These are phyloP conservation scores for Dynastes tityus DNA, from an alignment of 2,888 invertebrate genomes.

Conservation along the genomic window DNA sequence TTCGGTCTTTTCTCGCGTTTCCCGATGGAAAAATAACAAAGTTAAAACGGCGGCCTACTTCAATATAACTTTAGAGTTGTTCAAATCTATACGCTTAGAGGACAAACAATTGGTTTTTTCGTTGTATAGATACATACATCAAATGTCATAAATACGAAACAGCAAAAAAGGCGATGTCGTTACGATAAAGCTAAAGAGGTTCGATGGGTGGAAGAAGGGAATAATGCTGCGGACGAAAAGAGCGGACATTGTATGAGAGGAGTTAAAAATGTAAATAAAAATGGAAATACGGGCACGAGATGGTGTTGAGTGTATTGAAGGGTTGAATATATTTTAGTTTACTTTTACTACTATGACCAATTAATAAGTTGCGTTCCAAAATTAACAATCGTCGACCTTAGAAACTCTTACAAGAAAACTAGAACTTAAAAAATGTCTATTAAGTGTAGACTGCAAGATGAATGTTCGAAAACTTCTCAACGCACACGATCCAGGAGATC, in stretches of 20 bases:
- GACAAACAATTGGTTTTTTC: slow-evolving; percentile 20
- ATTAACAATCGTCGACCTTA: too few relatives aligned
- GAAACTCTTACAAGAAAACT: too few relatives aligned
- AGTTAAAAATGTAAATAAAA: not conserved
- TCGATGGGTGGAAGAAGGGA: slow-evolving; percentile 3
- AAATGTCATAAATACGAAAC: slow-evolving; percentile 32
- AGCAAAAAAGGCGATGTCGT: slow-evolving; percentile 16
- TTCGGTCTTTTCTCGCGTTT: not conserved
- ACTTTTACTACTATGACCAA: too few relatives aligned
- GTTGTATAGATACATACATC: not conserved
- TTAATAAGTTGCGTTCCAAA: too few relatives aligned
- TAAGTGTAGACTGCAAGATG: too few relatives aligned
- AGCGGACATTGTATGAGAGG: not conserved
- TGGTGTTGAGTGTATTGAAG: too few relatives aligned
- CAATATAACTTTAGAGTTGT: slow-evolving; percentile 35
- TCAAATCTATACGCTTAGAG: slow-evolving; percentile 9
- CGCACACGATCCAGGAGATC: too few relatives aligned
- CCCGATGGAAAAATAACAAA: slow-evolving; percentile 34
- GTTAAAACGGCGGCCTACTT: slow-evolving; percentile 16
- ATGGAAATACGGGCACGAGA: too few relatives aligned
- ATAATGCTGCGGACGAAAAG: slow-evolving; percentile 15
- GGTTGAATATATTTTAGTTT: too few relatives aligned
- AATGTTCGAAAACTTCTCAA: too few relatives aligned
- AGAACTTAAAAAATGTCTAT: too few relatives aligned
- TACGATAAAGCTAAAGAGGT: not conserved